These are phyloP conservation scores for Phocides pigmalion DNA, from an alignment of 1,140 invertebrate genomes.

Conservation along the genomic window DNA sequence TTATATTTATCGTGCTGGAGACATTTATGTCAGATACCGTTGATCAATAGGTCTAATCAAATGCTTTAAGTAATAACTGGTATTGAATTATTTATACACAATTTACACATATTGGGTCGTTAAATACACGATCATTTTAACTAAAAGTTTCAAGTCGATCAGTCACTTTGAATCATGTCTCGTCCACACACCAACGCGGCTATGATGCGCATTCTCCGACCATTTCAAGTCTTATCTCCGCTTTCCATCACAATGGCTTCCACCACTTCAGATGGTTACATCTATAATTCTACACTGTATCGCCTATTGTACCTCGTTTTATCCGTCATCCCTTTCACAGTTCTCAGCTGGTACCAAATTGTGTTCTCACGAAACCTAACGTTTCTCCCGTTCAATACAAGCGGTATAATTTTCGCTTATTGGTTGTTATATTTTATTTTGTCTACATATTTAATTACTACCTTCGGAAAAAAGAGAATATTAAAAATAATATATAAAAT, in stretches of 20 bases:
- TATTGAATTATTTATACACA: conserved; percentile 4
- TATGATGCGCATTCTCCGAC: neutral
- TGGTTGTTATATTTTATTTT: conserved; percentile 10
- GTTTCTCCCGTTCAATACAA: neutral
- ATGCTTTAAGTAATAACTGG: too few relatives aligned
- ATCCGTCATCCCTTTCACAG: neutral
- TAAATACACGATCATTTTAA: neutral
- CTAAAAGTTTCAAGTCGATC: neutral
- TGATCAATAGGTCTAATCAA: too few relatives aligned
- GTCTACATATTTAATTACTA: neutral
- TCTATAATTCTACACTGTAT: conserved; percentile 1
- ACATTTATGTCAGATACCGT: too few relatives aligned
- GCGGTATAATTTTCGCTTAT: neutral
- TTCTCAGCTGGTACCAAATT: neutral
- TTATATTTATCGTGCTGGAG: too few relatives aligned
- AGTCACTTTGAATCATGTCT: neutral
- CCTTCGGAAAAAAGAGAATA: neutral
- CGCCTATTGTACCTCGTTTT: conserved; percentile 1
- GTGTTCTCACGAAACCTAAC: neutral
- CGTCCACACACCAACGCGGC: neutral
- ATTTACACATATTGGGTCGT: neutral
- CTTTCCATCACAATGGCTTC: conserved; percentile 10
- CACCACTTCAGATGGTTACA: neutral
- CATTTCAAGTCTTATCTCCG: conserved; percentile 14
- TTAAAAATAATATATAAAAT: conserved; percentile 4